Base-by-base conservation (phyloP, 2,797 vertebrate genomes). In the Coranthus polyacanthus region DNA sequence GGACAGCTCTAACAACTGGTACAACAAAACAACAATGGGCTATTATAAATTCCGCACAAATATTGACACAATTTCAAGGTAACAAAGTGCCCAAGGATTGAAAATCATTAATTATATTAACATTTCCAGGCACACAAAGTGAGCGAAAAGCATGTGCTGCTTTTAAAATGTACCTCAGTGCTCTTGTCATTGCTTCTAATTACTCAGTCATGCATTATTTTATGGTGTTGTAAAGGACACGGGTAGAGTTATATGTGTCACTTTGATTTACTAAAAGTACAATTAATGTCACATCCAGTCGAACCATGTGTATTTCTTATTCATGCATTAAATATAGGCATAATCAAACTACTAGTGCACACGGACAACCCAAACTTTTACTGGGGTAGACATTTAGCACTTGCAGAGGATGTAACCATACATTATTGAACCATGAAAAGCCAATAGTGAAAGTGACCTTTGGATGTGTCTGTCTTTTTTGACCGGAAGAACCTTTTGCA, bases 191-290 rank as follows among this genome's bases (percentile, higher is more conserved):
- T 68, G 5, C 41, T 5, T 7, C 7, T 50, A 63, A 64, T 66
- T 55, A 50, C 10, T 42, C 24, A 68, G 56, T 42, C 44, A 36
- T 55, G 12, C 1, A n/a, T 4, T 50, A 6, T 66, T 54, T 69
- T 54, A 69, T 46, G 15, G 17, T 20, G 37, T 34, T 60, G 37
- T 67, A 63, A 72, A 78, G 49, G 21, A 44, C 41, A 53, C 20
- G 32, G 29, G 38, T 55, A 47, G 57, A 46, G 34, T 11, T 39
- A 15, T 45, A 43, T 58, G n/a, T 44, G 45, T 21, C 39, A 37
- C 9, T 46, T 61, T 13, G 43, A 75, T 56, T 75, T 64, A 49
- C 26, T 32, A 34, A 2, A 16, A 47, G 39, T 17, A 15, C 1
- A 47, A 24, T 55, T 38, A 36, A 68, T 58, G 36, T 38, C 16